These are phyloP conservation scores for Cladorhizidae sp. DNA, from an alignment of 37 sponge, comb jelly and placozoan species.

Conservation along the genomic window DNA sequence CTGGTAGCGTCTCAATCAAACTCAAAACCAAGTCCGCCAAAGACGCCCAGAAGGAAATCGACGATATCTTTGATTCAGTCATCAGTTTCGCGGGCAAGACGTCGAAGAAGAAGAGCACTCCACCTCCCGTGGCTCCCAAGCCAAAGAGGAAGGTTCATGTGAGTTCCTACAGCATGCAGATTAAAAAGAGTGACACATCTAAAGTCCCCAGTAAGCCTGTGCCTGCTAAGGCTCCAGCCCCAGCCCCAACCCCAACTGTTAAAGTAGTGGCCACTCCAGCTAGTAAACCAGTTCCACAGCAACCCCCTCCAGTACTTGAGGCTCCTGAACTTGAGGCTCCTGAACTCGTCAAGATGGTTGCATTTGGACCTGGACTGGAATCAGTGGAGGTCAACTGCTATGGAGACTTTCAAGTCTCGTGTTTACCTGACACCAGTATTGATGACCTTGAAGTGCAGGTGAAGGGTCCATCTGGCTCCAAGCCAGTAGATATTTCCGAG, in stretches of 20 bases:
- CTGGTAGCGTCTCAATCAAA: not conserved
- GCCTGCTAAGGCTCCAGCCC: slow-evolving; percentile 14
- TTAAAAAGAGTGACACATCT: slow-evolving; percentile 29
- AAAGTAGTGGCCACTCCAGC: not conserved
- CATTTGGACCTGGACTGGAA: slow-evolving; percentile 81
- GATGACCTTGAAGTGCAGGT: slow-evolving; percentile 69
- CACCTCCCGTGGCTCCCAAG: slow-evolving; percentile 70
- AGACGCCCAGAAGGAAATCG: slow-evolving; percentile 50
- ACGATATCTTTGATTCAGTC: slow-evolving; percentile 71
- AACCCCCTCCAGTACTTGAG: not conserved
- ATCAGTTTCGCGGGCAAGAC: slow-evolving; percentile 68
- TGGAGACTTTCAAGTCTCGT: slow-evolving; percentile 75
- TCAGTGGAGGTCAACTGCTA: slow-evolving; percentile 70
- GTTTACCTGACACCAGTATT: slow-evolving; percentile 42
- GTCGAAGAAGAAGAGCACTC: slow-evolving; percentile 22
- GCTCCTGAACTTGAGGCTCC: not conserved
- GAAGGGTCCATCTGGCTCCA: slow-evolving; percentile 72
- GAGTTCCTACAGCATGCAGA: slow-evolving; percentile 70
- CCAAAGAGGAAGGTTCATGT: slow-evolving; percentile 76
- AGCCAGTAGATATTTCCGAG: slow-evolving; percentile 59
- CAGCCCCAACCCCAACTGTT: not conserved
- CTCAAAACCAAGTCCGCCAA: slow-evolving; percentile 7
- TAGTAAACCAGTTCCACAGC: not conserved
- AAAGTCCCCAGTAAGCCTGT: slow-evolving; percentile 25
- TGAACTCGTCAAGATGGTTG: slow-evolving; percentile 32